Conservation (phyloP, 1,140 invertebrate genomes). For the Megalonaias nervosa region DNA sequence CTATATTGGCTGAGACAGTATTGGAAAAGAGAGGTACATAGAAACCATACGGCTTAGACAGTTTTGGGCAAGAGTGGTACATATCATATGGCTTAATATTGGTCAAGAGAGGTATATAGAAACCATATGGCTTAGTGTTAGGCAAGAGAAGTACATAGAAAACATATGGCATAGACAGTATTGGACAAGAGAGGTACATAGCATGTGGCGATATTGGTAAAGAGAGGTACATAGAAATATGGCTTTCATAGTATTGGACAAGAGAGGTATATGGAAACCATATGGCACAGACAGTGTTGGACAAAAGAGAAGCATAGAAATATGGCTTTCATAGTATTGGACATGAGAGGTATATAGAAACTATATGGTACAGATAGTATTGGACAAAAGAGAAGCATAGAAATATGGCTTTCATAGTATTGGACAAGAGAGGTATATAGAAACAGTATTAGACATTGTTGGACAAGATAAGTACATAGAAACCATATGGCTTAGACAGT, state of each 20-base stretch:
- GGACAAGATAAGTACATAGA: neutral
- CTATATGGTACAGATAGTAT: neutral
- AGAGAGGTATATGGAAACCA: slow-evolving; percentile 57
- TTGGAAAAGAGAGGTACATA: neutral
- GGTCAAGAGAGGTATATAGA: slow-evolving; percentile 67
- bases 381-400: neutral
- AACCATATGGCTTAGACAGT: slow-evolving; percentile 55
- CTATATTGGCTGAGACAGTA: neutral
- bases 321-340: slow-evolving; percentile 40
- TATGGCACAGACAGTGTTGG: neutral
- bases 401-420: slow-evolving; percentile 10
- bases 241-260: slow-evolving; percentile 62
- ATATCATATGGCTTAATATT: slow-evolving; percentile 42
- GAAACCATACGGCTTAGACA: neutral
- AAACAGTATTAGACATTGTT: too few species aligned
- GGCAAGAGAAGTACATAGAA: neutral
- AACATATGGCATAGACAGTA: neutral
- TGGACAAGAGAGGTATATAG: slow-evolving; percentile 41
- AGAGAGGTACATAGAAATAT: neutral
- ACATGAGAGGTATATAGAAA: slow-evolving; percentile 62
- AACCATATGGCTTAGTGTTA: neutral
- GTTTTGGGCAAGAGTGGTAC: too few species aligned
- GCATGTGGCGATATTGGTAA: neutral
- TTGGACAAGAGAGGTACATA: neutral
- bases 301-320: neutral